Conservation (phyloP, 2,113 vertebrate species). For the Syngnathus scovelli region DNA sequence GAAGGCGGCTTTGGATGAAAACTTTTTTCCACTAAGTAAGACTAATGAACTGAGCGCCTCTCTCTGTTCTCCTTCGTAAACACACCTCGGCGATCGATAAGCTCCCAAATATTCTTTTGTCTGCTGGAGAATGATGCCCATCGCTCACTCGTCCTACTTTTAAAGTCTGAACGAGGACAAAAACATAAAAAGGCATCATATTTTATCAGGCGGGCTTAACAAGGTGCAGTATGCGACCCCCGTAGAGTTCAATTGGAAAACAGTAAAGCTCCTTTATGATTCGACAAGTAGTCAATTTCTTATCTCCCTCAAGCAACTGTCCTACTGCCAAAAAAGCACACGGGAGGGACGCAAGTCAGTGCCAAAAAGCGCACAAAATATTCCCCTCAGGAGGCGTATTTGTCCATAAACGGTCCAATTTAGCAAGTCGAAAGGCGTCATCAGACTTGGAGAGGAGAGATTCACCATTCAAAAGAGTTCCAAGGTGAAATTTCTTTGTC, state of each 20-base stretch:
- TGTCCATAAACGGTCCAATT: neutral
- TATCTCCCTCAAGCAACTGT: neutral
- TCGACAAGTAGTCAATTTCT: slow-evolving; percentile 1
- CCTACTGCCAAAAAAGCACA: slow-evolving; percentile 2
- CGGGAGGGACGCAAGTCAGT: neutral
- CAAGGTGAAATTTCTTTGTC: neutral
- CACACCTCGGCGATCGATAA: neutral
- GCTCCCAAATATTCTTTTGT: neutral
- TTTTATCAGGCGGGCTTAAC: neutral
- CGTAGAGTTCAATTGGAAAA: slow-evolving; percentile 1
- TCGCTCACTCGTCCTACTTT: neutral
- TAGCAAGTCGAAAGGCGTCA: neutral
- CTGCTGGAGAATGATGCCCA: neutral
- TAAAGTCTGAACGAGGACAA: neutral
- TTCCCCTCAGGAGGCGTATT: neutral
- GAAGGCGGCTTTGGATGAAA: neutral
- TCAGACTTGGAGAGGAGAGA: neutral
- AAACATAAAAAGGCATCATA: neutral
- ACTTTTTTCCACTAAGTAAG: neutral
- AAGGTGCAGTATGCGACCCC: neutral
- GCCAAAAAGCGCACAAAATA: neutral
- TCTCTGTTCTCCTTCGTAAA: neutral
- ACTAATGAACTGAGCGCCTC: neutral
- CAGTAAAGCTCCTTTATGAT: slow-evolving; percentile 3
- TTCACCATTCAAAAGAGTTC: neutral